phyloP scores from a whole-genome alignment of 23 tunicate genomes.

The Clavelina lepadiformis region DNA sequence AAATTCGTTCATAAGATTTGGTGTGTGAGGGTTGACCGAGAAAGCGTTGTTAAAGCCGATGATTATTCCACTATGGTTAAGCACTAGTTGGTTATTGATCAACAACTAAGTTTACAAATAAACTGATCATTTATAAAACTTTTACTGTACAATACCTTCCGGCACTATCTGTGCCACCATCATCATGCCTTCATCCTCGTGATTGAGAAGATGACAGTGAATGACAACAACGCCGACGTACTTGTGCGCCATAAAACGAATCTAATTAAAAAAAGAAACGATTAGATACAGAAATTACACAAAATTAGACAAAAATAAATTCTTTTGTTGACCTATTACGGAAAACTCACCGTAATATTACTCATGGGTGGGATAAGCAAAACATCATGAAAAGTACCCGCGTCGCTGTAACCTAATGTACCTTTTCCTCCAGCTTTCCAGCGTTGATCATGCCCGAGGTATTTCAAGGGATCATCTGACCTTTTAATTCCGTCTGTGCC shows the following conservation, averaged over 20 bases:
- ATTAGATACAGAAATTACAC: too few species aligned
- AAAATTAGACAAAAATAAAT: too few species aligned
- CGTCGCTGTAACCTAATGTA: slow-evolving; percentile 39
- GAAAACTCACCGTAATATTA: slow-evolving; percentile 53
- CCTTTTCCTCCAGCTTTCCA: slow-evolving; percentile 25
- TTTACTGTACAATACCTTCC: slow-evolving; percentile 4
- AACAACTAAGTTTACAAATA: too few species aligned
- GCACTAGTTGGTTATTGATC: too few species aligned
- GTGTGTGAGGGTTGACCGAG: too few species aligned
- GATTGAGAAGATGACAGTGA: slow-evolving; percentile 54
- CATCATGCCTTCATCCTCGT: slow-evolving; percentile 67
- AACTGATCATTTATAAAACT: too few species aligned
- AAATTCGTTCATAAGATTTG: too few species aligned
- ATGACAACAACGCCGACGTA: slow-evolving; percentile 39
- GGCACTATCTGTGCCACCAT: slow-evolving; percentile 33
- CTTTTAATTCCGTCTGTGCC: too few species aligned
- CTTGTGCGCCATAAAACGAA: slow-evolving; percentile 27
- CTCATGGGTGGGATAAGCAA: slow-evolving; percentile 54
- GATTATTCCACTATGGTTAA: too few species aligned
- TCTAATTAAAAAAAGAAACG: slow-evolving; percentile 23
- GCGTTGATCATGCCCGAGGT: slow-evolving; percentile 32
- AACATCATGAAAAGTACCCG: slow-evolving; percentile 51
- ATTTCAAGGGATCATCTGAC: slow-evolving; percentile 26
- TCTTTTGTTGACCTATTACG: background rate
- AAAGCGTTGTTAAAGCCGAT: too few species aligned